These are phyloP conservation scores for Onychomys torridus DNA, from an alignment of 2,797 vertebrate genomes.

Conservation along the genomic window DNA sequence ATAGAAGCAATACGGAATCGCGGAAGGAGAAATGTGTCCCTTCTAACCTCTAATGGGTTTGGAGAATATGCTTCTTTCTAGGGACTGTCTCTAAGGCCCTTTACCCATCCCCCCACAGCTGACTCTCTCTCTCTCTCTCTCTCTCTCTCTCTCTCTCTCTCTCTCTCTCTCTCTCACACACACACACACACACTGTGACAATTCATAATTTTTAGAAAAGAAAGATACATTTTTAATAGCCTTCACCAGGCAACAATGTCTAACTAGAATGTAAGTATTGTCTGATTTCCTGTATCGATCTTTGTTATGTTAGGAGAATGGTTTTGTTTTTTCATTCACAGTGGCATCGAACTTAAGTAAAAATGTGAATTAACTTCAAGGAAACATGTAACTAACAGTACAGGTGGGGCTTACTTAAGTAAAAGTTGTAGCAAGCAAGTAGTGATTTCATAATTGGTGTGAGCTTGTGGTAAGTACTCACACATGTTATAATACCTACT, in stretches of 20 bases:
- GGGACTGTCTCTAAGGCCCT: background rate
- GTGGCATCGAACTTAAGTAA: slow-evolving; percentile 16
- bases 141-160: background rate
- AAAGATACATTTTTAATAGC: background rate
- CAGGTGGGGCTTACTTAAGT: background rate
- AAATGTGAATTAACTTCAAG: background rate
- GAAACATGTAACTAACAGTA: background rate
- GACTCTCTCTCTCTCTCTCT: background rate
- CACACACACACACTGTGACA: too few species aligned
- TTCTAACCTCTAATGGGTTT: background rate
- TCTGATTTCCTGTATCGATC: slow-evolving; percentile 41
- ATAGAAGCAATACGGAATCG: background rate
- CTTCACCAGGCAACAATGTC: background rate
- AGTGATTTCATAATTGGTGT: background rate
- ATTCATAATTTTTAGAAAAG: background rate
- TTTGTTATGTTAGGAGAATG: slow-evolving; percentile 16
- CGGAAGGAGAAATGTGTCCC: background rate
- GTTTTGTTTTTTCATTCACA: background rate
- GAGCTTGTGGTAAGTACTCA: background rate
- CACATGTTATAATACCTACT: background rate
- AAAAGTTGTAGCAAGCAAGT: background rate
- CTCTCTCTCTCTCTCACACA: too few species aligned
- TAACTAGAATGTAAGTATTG: background rate
- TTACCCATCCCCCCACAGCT: background rate
- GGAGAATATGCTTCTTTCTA: background rate